These are phyloP conservation scores for Aporophyla nigra DNA, from an alignment of 2,888 invertebrate species.

Conservation along the genomic window DNA sequence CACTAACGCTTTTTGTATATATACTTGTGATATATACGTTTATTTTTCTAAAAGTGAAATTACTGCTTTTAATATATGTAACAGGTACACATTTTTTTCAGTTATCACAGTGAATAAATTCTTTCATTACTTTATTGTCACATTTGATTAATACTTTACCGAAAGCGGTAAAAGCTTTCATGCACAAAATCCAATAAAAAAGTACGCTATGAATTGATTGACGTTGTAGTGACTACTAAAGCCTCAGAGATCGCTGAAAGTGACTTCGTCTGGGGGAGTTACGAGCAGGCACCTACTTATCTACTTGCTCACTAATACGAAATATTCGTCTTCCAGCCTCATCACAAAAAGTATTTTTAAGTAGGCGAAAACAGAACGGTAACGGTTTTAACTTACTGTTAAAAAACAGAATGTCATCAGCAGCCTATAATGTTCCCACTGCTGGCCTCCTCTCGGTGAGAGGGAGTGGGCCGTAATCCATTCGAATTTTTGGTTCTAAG, in stretches of 20 bases:
- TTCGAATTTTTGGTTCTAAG: too few species aligned
- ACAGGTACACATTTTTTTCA: not conserved
- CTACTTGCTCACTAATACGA: not conserved
- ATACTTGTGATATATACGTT: not conserved
- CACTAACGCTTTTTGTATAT: too few species aligned
- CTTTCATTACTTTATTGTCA: not conserved
- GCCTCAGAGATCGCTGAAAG: not conserved
- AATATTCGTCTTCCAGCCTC: too few species aligned
- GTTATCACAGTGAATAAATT: not conserved
- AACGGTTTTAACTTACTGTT: too few species aligned
- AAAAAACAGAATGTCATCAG: not conserved
- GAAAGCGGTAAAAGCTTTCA: not conserved
- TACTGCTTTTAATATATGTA: not conserved
- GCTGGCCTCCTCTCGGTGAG: too few species aligned
- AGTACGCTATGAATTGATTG: not conserved
- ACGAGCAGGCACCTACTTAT: not conserved
- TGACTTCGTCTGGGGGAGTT: slow-evolving; percentile 12
- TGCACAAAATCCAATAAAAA: not conserved
- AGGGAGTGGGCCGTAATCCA: too few species aligned
- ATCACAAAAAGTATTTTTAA: not conserved
- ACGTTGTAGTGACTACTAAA: not conserved
- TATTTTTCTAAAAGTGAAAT: not conserved
- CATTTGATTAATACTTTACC: not conserved
- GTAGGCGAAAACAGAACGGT: not conserved
- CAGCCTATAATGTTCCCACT: too few species aligned